Percentiles rank a stretch among this genome's conserved stretches.
Evolutionary conservation across 2,113 vertebrate genomes (phyloP).

Genomic region (Chaetorhynchus papuensis): DNA sequence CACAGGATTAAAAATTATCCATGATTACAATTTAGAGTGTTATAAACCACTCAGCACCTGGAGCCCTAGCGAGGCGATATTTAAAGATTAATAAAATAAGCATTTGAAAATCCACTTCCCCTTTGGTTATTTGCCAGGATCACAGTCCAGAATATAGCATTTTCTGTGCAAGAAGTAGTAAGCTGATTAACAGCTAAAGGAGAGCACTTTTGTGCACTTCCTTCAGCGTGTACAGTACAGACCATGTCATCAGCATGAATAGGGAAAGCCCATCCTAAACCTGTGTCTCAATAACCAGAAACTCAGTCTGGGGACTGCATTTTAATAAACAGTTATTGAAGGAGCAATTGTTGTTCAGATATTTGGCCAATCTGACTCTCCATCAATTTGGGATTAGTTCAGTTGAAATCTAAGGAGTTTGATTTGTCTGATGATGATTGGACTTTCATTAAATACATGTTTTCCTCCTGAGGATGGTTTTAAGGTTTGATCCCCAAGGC

Average conservation of each 20-base stretch:
- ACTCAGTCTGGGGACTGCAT: neutral
- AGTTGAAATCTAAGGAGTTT: neutral
- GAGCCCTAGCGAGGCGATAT: neutral
- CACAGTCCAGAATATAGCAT: slow-evolving; percentile 40
- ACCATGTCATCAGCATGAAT: neutral
- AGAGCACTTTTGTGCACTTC: neutral
- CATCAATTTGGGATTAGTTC: neutral
- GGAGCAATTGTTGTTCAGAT: neutral
- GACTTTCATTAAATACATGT: neutral
- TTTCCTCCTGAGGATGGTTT: neutral
- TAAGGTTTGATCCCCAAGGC: neutral
- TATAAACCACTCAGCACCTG: slow-evolving; percentile 66
- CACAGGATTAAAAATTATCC: slow-evolving; percentile 60
- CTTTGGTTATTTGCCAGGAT: slow-evolving; percentile 56
- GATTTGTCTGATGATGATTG: neutral
- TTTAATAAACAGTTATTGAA: neutral
- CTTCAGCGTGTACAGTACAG: neutral
- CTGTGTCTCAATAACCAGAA: neutral
- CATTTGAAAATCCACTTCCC: slow-evolving; percentile 64
- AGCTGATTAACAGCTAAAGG: slow-evolving; percentile 53
- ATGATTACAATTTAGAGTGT: slow-evolving; percentile 57
- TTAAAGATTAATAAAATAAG: slow-evolving; percentile 65
- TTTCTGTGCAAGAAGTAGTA: slow-evolving; percentile 7
- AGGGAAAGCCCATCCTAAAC: neutral
- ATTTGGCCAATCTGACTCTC: neutral